Percentiles rank a stretch among this genome's conserved stretches.
Evolutionary conservation across 2,888 invertebrate species (phyloP).

Genomic region (Alviniconcha strummeri): DNA sequence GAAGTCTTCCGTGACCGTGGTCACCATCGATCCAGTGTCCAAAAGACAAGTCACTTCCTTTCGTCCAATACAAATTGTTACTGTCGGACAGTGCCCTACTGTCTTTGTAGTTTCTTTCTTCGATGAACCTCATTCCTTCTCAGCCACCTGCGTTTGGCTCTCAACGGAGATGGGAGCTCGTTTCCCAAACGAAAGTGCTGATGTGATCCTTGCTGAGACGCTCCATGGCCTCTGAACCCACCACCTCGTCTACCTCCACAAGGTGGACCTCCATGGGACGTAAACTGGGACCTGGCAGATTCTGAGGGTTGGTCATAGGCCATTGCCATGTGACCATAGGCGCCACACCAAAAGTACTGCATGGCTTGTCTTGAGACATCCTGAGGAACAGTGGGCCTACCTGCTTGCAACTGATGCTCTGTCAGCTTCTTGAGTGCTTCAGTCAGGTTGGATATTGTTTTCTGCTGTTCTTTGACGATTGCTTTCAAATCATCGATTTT

Average conservation of each 20-base stretch:
- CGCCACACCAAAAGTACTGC: neutral
- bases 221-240: neutral
- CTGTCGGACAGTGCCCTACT: too few species aligned
- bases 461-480: too few species aligned
- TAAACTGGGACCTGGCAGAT: neutral
- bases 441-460: too few species aligned
- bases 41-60: too few species aligned
- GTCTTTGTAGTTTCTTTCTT: neutral
- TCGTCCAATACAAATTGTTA: too few species aligned
- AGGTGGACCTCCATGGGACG: neutral
- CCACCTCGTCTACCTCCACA: neutral
- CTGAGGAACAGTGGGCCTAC: too few species aligned
- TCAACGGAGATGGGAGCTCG: neutral
- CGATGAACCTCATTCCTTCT: neutral
- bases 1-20: neutral
- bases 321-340: neutral
- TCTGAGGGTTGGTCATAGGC: neutral
- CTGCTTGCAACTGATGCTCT: too few species aligned
- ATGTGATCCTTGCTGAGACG: neutral
- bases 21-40: slow-evolving; percentile 6
- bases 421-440: too few species aligned
- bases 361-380: neutral
- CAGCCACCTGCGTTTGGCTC: neutral
- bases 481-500: too few species aligned
- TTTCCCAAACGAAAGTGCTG: neutral